Percentiles rank a stretch among this genome's conserved stretches.
phyloP scores from a whole-genome alignment of 2,888 invertebrate species.

The Ernsta delagoae region DNA sequence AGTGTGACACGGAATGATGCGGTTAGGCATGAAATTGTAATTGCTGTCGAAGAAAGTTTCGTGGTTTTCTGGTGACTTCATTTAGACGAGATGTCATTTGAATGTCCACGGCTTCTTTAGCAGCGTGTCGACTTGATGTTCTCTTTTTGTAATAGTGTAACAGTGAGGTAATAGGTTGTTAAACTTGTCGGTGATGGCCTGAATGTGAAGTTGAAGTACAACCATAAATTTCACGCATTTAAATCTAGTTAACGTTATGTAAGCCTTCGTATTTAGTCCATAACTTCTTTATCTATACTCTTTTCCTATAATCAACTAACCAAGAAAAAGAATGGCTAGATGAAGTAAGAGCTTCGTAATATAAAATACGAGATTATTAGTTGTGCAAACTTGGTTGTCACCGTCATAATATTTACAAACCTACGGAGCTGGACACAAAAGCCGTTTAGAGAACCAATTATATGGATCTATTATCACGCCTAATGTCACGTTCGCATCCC shows the following conservation, averaged over 20 bases:
- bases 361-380: neutral
- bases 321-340: no score
- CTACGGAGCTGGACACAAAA: conserved; percentile 9
- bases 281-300: no score
- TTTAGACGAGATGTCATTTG: conserved; percentile 28
- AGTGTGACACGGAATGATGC: conserved; percentile 45
- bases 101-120: conserved; percentile 12
- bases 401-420: conserved; percentile 23
- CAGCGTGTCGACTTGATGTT: conserved; percentile 26
- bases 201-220: neutral
- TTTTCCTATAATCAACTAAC: no score
- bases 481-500: conserved; percentile 55
- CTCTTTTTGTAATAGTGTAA: conserved; percentile 18
- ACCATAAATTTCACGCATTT: neutral
- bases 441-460: conserved; percentile 35
- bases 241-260: neutral
- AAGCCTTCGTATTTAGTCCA: no score
- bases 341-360: no score
- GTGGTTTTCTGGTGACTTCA: conserved; percentile 33
- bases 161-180: conserved; percentile 33
- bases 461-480: conserved; percentile 54
- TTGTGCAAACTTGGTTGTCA: neutral
- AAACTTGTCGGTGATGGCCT: conserved; percentile 7
- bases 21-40: conserved; percentile 37
- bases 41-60: conserved; percentile 34